Base-by-base conservation (phyloP, 1,140 invertebrate genomes). In the Orussus abietinus region DNA sequence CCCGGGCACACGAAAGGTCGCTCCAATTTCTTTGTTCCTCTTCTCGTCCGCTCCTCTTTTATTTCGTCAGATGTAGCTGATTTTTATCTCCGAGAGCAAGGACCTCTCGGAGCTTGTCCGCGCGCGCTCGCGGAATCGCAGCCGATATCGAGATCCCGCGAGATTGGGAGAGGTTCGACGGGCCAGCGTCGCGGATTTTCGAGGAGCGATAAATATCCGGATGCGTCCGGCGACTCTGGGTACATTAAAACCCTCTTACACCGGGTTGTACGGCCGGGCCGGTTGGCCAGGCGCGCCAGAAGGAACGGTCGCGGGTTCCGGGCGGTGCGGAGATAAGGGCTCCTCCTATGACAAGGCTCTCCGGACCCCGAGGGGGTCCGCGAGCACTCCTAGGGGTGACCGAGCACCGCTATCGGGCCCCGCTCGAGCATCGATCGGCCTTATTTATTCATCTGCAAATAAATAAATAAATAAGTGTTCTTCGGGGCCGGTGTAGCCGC, bases 231-330 rank as follows among this genome's bases (percentile, higher is more conserved):
- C 41, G 18, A n/a, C n/a, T 29, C 41, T n/a, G 45, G 49, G 57
- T 65, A 72, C 69, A 72, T 68, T 72, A 68, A 72, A 72, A 71
- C 48, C 68, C 69, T 70, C 64, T 72, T 68, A 70, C 59, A 62
- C 61, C 34, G 34, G 49, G 55, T 63, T 62, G 59, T 57, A 59
- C 38, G 52, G 55, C 51, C 33, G 21, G 45, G 47, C 46, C 47
- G 55, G 56, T 42, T 58, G 59, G 49, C 44, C 43, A 55, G 56
- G 43, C 56, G 57, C 35, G 55, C 55, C 47, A 50, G 57, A 59
- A 38, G 45, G 49, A 62, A 64, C 59, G 61, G 69, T 71, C 66
- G 61, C 67, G 68, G n/a, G 69, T 67, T 66, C 59, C 62, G 49
- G 42, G 21, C 45, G 43, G 31, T 42, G 42, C 34, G 29, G 32